Conservation (phyloP, 2,888 invertebrate species). For the Tethea ocularis region DNA sequence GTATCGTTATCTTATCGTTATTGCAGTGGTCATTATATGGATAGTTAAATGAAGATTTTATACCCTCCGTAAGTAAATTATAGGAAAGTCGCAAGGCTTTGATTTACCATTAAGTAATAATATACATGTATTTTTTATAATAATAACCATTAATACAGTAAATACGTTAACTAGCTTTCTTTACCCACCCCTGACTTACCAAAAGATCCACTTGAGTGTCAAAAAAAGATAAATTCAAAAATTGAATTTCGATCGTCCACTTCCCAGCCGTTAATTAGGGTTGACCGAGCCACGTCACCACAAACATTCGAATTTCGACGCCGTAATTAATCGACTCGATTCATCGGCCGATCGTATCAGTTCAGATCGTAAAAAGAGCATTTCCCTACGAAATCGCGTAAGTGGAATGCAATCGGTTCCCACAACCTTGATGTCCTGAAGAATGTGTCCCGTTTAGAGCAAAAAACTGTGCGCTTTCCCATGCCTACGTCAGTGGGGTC, state of each 20-base stretch:
- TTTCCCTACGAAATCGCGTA: slow-evolving; percentile 62
- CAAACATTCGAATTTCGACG: slow-evolving; percentile 59
- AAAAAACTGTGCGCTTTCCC: slow-evolving; percentile 80
- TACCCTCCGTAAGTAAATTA: background rate
- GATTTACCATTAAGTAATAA: too few species aligned
- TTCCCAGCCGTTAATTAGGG: slow-evolving; percentile 57
- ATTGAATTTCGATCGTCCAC: slow-evolving; percentile 34
- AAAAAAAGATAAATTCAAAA: slow-evolving; percentile 31
- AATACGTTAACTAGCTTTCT: background rate
- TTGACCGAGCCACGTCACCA: slow-evolving; percentile 51
- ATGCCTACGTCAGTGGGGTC: slow-evolving; percentile 66
- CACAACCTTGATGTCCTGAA: slow-evolving; percentile 72
- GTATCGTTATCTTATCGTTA: slow-evolving; percentile 23
- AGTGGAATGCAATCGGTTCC: slow-evolving; percentile 78
- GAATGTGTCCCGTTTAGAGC: slow-evolving; percentile 66
- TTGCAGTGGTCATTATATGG: slow-evolving; percentile 10
- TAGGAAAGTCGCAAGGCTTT: too few species aligned
- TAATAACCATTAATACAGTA: background rate
- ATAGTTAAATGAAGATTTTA: background rate
- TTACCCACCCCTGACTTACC: background rate
- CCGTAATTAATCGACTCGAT: slow-evolving; percentile 73
- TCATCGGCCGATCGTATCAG: slow-evolving; percentile 72
- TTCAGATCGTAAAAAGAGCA: slow-evolving; percentile 65
- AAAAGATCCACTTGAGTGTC: background rate
- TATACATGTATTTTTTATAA: too few species aligned